Base-by-base conservation (phyloP, 2,113 vertebrate genomes). In the Rallus limicola region DNA sequence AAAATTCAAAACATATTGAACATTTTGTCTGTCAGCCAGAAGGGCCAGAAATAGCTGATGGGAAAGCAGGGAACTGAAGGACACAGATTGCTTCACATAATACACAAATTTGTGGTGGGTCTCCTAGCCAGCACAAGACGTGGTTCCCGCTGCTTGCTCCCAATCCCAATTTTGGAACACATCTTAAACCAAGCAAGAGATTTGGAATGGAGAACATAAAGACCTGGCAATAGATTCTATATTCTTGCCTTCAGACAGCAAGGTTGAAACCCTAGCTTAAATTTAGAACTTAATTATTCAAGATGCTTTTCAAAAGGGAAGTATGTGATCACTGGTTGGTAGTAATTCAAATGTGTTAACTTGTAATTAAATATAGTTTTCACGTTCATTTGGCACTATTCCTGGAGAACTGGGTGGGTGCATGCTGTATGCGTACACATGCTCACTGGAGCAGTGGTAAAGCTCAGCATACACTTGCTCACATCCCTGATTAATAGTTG, bases 331-430 rank as follows among this genome's bases (percentile, higher is more conserved):
- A 34, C 44, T 86, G 75, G 18, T 55, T 89, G 65, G 31, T 90
- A 94, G 31, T 85, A 65, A 67, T 69, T 95, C 58, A 86, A 4
- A 82, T 62, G 36, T 56, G 44, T 48, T 88, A 79, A 50, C 29
- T 55, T 82, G 62, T 90, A 88, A 90, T 88, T 85, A 92, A 92
- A 69, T 33, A 40, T 6, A 70, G n/a, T 44, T 93, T 83, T 82
- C 75, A 48, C 28, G 23, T 68, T 85, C 20, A n/a, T 94, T 85
- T 95, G 85, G 50, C 71, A 26, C 40, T 34, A 1, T 24, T 93
- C 90, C 67, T 93, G 67, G 74, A 62, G 59, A 82, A 28, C 33
- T 17, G 58, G 26, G 31, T 70, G 36, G 36, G 6, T 85, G 46
- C 65, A 10, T 16, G 20, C 75, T 71, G 48, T 16, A 48, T 85